Percentiles rank a stretch among this genome's conserved stretches.
phyloP scores from a whole-genome alignment of 2,888 invertebrate species.

The Cancer borealis region DNA sequence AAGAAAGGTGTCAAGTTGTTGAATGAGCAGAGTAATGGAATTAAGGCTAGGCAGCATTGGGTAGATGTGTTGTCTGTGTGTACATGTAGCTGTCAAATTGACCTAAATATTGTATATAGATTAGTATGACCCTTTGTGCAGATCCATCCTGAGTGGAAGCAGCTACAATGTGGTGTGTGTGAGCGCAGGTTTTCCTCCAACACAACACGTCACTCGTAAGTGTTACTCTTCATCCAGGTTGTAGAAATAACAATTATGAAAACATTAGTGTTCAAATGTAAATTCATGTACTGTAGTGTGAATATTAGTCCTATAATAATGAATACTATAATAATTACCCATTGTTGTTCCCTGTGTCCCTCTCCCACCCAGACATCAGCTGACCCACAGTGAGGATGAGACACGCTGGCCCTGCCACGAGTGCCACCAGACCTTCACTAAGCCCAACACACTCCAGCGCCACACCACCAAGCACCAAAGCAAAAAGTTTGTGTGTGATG shows the following conservation, averaged over 20 bases:
- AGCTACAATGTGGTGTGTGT: slow-evolving; percentile 58
- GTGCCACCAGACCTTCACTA: slow-evolving; percentile 56
- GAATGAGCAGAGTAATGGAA: too few relatives aligned
- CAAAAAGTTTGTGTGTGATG: slow-evolving; percentile 1
- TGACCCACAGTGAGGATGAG: slow-evolving; percentile 39
- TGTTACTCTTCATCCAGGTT: neutral
- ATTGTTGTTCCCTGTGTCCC: neutral
- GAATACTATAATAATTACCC: neutral
- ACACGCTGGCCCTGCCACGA: neutral
- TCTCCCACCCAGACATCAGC: slow-evolving; percentile 21
- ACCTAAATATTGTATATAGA: too few relatives aligned
- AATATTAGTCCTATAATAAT: too few relatives aligned
- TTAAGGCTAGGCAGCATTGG: too few relatives aligned
- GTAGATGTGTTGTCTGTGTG: too few relatives aligned
- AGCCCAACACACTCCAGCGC: slow-evolving; percentile 55
- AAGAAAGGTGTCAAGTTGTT: neutral
- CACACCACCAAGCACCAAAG: slow-evolving; percentile 54
- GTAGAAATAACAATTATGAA: too few relatives aligned
- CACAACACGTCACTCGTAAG: slow-evolving; percentile 59
- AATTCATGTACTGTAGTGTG: neutral
- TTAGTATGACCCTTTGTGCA: too few relatives aligned
- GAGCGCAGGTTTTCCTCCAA: slow-evolving; percentile 64
- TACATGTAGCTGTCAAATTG: too few relatives aligned
- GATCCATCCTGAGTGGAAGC: slow-evolving; percentile 45
- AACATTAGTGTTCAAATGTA: neutral